Conservation (phyloP, 2,797 vertebrate species). For the Lates japonicus region DNA sequence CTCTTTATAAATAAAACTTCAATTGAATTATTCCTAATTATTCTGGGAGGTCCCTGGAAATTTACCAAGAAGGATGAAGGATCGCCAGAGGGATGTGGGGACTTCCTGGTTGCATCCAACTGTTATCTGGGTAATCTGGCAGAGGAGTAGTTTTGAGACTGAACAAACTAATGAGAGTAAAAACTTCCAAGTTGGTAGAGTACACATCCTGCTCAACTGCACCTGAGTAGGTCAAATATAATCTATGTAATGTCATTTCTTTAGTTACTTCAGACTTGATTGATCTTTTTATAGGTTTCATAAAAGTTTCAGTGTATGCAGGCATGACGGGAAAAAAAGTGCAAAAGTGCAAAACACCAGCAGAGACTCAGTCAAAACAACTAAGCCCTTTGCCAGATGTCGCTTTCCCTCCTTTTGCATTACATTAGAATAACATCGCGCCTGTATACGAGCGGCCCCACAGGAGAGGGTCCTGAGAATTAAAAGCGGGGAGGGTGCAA, state of each 20-base stretch:
- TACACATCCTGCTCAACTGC: background rate
- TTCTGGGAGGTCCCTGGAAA: background rate
- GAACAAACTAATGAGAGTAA: background rate
- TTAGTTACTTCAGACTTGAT: background rate
- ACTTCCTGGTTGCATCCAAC: background rate
- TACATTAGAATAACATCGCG: conserved; percentile 29
- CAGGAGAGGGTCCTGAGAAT: conserved; percentile 50
- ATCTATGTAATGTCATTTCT: background rate
- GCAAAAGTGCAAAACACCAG: conserved; percentile 7
- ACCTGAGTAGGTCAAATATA: background rate
- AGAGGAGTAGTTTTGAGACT: background rate
- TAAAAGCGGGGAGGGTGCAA: conserved; percentile 32
- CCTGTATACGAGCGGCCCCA: conserved; percentile 43
- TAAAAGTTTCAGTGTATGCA: background rate
- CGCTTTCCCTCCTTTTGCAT: conserved; percentile 30
- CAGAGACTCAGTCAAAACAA: conserved; percentile 48
- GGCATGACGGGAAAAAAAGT: background rate
- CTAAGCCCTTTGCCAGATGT: conserved; percentile 49
- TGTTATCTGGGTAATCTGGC: background rate
- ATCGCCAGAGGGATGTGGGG: background rate
- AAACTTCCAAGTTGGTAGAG: background rate
- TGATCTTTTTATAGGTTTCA: background rate
- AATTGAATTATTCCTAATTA: background rate
- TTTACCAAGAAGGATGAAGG: background rate
- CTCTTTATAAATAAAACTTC: background rate